Base-by-base conservation (phyloP, 2,888 invertebrate species). In the Hyles lineata region DNA sequence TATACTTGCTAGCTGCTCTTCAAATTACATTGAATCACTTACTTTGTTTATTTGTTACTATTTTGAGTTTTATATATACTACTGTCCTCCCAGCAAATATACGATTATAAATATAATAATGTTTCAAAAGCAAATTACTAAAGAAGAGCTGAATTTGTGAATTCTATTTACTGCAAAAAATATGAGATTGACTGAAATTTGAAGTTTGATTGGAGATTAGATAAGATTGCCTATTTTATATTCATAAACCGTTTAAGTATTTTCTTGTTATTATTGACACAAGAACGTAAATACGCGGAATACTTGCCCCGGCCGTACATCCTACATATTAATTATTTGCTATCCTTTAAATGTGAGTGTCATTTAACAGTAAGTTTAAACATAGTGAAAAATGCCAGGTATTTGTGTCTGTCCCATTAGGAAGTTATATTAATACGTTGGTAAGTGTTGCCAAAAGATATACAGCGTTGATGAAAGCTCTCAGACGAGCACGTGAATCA, bases 391-490 rank as follows among this genome's bases (percentile, higher is more conserved):
- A 67, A 67, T 67, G 67, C 50, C 67, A 67, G 67, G 58, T 72
- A 72, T 73, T 73, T 73, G 67, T 61, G 67, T 70, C 60, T 61
- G 60, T 73, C 70, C 43, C 61, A 55, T 69, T 73, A 70, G 50
- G 81, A 82, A 83, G 82, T 84, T 82, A 84, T 83, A 85, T 82
- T 79, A 82, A 83, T 81, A 76, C 75, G 77, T 73, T 79, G 74
- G 82, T 74, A 80, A 79, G 72, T 76, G 85, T 75, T 85, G 86
- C 85, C 86, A 85, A 86, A 73, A 73, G 55, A 70, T 61, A 73
- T 73, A 73, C 29, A 61, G 32, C 50, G 61, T 62, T 35, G 73
- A 25, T 55, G 62, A 73, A 58, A 73, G 63, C 67, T 67, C 9
- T n/a, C 72, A 67, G 63, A 72, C 63, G 63, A 67, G 23, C 35